Evolutionary conservation across 2,797 vertebrate genomes (phyloP).

Genomic region (Alectoris magna): DNA sequence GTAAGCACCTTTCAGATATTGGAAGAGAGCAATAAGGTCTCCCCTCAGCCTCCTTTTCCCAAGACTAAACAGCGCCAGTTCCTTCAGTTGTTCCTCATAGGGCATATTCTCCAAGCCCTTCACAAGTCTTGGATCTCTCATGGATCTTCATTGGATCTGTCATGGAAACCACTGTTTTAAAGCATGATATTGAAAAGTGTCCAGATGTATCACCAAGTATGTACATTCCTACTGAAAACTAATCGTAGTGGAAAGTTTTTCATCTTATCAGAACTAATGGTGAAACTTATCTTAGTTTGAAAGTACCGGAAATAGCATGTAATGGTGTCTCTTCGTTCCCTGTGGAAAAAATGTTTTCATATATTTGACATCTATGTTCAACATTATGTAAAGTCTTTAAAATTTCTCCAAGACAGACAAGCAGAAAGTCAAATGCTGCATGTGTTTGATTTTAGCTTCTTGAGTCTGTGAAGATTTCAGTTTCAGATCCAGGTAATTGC

Average conservation of each 20-base stretch:
- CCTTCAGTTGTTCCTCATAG: too few species aligned
- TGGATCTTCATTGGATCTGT: not conserved
- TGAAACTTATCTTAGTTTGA: not conserved
- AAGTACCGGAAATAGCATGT: not conserved
- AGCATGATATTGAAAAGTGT: fast-evolving
- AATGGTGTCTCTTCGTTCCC: not conserved
- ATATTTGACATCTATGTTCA: not conserved
- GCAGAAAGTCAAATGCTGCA: not conserved
- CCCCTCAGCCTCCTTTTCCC: too few species aligned
- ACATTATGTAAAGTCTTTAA: not conserved
- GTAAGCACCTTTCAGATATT: too few species aligned
- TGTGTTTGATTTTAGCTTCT: not conserved
- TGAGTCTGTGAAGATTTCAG: not conserved
- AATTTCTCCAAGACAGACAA: not conserved
- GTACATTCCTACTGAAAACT: not conserved
- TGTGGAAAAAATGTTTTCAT: not conserved
- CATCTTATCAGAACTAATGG: not conserved
- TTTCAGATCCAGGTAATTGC: not conserved
- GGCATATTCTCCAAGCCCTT: too few species aligned
- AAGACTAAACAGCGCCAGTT: too few species aligned
- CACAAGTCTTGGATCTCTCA: too few species aligned
- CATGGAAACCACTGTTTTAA: not conserved
- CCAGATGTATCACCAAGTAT: not conserved
- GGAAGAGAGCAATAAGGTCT: too few species aligned
- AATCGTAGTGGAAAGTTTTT: not conserved